Base-by-base conservation (phyloP, 2,888 invertebrate species). In the Protophormia terraenovae region DNA sequence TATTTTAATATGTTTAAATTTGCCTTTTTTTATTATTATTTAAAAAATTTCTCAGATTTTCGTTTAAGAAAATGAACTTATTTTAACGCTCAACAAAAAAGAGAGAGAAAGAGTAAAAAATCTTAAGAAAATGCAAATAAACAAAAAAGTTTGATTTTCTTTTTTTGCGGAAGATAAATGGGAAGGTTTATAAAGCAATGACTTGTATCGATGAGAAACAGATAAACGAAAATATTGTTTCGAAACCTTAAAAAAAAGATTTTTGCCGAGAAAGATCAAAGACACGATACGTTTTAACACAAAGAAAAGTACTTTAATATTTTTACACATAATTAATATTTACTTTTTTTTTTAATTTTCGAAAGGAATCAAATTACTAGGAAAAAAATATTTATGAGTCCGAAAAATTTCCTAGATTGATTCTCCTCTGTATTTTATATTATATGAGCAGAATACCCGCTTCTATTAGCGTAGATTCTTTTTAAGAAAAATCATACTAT, bases 101-200 rank as follows among this genome's bases (percentile, higher is more conserved):
- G 16, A 47, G 2, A 27, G 29, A 38, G 10, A 64, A 19, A 19
- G 29, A 32, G n/a, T n/a, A n/a, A 66, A 47, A 8, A 22, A 32
- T 53, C 4, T 19, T 10, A 47, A 72, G n/a, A 81, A 81, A 53
- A 53, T 19, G 35, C 22, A 12, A 16, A 58, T 19, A 50, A 50
- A 77, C 8, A 47, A 41, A 27, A 32, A 53, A 38, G 8, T 29
- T 27, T 55, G 0, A 29, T 27, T 55, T 38, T 41, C 14, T 72
- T 12, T 60, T 60, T 78, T 45, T 47, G 83, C 79, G 83, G 83
- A 79, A 84, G 69, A 75, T 41, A 75, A 79, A 83, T 73, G 45
- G 38, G 73, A 83, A 83, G 83, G 79, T 83, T 83, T 73, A 67
- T 58, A 75, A 83, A 69, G 73, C 83, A 83, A 83, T 79, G 83